Conservation (phyloP, 2,797 vertebrate genomes). For the Borostomias antarcticus region DNA sequence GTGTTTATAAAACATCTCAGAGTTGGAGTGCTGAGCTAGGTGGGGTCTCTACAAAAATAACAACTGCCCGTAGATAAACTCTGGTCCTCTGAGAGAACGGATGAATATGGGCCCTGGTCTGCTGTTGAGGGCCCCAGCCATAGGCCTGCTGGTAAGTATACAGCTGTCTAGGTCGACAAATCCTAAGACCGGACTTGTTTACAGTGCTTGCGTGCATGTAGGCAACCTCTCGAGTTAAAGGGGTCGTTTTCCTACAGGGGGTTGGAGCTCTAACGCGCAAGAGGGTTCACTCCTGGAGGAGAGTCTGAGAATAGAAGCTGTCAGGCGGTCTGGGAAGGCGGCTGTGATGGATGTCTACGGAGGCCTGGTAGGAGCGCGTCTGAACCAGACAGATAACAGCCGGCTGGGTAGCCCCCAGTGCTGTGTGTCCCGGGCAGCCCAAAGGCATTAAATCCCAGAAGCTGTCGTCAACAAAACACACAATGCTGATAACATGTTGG, state of each 20-base stretch:
- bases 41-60: too few species aligned
- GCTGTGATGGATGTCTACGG: constrained; percentile 12
- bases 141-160: constrained; percentile 56
- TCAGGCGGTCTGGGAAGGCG: constrained; percentile 46
- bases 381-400: constrained; percentile 59
- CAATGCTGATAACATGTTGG: not conserved
- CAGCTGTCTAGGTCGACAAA: constrained; percentile 49
- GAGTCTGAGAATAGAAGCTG: constrained; percentile 34
- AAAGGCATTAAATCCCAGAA: not conserved
- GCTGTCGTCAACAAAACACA: not conserved
- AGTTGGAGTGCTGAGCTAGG: too few species aligned
- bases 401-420: constrained; percentile 8
- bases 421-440: not conserved
- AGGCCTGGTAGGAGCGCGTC: constrained; percentile 35
- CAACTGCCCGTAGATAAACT: too few species aligned
- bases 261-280: constrained; percentile 35
- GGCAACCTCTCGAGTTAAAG: constrained; percentile 47
- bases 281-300: constrained; percentile 20
- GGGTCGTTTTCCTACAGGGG: constrained; percentile 42
- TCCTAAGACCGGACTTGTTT: constrained; percentile 58
- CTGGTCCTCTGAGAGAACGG: not conserved
- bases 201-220: constrained; percentile 47
- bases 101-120: constrained; percentile 33
- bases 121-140: constrained; percentile 40
- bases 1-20: too few species aligned